Conservation (phyloP, 2,797 vertebrate species). For the Hippopotamyrus pictus region DNA sequence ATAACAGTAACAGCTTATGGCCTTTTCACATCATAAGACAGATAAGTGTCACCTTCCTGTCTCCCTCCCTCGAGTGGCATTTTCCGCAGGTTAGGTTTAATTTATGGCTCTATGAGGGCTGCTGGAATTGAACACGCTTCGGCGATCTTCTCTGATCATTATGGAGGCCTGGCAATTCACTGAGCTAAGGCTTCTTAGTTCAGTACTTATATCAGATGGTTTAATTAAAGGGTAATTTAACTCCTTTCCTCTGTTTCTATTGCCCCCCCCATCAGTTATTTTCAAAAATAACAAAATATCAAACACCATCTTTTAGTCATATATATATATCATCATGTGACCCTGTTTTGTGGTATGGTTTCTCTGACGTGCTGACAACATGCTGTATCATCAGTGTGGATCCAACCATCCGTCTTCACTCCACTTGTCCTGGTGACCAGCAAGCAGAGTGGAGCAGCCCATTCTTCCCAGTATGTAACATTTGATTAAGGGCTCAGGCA, state of each 20-base stretch:
- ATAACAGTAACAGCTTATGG: neutral
- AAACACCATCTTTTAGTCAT: neutral
- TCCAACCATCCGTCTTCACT: neutral
- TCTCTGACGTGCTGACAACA: neutral
- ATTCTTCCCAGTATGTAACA: neutral
- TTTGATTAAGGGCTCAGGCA: neutral
- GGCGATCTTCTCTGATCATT: neutral
- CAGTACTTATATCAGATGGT: neutral
- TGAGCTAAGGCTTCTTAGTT: neutral
- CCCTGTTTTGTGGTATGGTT: neutral
- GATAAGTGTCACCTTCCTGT: conserved; percentile 1
- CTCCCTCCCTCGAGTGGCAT: neutral
- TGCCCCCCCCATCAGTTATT: neutral
- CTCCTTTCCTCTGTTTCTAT: neutral
- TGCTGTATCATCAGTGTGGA: neutral
- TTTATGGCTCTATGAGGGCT: neutral
- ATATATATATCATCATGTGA: neutral
- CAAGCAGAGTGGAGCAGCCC: neutral
- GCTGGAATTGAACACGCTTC: neutral
- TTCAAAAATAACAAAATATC: neutral
- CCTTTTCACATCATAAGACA: neutral
- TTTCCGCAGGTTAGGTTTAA: conserved; percentile 5
- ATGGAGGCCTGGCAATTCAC: neutral
- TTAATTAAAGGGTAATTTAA: neutral
- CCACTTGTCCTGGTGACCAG: neutral